A percentile compares a stretch with the other conserved stretches of the same genome.
These are phyloP conservation scores for Oenanthe melanoleuca DNA, from an alignment of 2,113 vertebrate species.

Conservation along the genomic window DNA sequence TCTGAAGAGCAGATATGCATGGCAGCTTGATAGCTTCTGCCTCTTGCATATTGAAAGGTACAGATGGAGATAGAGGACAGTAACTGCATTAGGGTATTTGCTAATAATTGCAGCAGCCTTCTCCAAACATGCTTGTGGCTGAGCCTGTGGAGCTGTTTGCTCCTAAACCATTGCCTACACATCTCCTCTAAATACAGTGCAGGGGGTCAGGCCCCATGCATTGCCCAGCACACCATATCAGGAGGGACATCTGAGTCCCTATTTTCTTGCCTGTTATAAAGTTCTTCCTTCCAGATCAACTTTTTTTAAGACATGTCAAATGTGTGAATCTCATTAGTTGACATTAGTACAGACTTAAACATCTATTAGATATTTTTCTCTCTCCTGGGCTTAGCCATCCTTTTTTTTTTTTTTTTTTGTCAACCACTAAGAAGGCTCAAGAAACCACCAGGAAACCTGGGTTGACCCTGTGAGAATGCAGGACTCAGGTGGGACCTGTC, in stretches of 20 bases:
- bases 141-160: neutral
- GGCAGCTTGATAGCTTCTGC: neutral
- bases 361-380: neutral
- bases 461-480: rapidly evolving
- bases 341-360: neutral
- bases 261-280: neutral
- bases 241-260: neutral
- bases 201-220: neutral
- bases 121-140: neutral
- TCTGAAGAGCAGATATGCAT: neutral
- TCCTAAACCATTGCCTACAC: rapidly evolving
- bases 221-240: neutral
- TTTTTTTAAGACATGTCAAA: neutral
- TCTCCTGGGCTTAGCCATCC: neutral
- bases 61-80: neutral
- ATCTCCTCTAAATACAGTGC: neutral
- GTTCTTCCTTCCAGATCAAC: neutral
- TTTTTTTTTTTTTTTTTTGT: neutral
- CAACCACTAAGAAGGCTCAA: neutral
- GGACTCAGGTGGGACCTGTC: rapidly evolving
- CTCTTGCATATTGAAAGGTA: neutral
- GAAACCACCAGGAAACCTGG: neutral
- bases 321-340: neutral
- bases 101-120: neutral
- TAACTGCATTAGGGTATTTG: neutral